Base-by-base conservation (phyloP, 2,888 invertebrate genomes). In the Melanotus villosus region DNA sequence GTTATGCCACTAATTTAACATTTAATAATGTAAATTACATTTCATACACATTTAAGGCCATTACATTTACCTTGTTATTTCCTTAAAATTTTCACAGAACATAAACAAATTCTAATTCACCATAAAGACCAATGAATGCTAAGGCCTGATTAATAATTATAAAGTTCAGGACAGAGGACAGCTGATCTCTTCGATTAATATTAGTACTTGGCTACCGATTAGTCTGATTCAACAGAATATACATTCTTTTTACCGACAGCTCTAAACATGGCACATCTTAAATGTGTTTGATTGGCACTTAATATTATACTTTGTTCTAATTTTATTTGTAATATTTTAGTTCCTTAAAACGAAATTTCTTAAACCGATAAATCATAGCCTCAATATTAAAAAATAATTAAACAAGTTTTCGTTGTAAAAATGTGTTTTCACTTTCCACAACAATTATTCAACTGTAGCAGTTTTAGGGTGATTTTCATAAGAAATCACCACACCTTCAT, bases 401-500 rank as follows among this genome's bases (percentile, higher is more conserved):
- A 34, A 26, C 7, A 43, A 18, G 6, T n/a, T 19, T 19, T 21
- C 26, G 36, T 57, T 36, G 14, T 10, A 21, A 16, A 54, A 38
- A 57, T 14, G 16, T 7, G 6, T 14, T 10, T 34, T 34, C n/a
- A n/a, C 34, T 6, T 2, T n/a, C n/a, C 34, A 2, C n/a, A 34
- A 12, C 10, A 6, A 32, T 18, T 16, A 41, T 16, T 41, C 41
- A 1, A 16, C 1, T 16, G 41, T 41, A 16, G 18, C 16, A 1
- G 41, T 50, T 19, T 71, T 71, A 6, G 75, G 74, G 68, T 82
- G 81, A 73, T 80, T 82, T 64, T 81, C 84, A 75, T 90, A 90
- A 74, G 88, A 86, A 68, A 90, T 86, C 54, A 89, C 87, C 41
- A 88, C 86, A 0, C 90, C 90, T 64, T 88, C 88, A 43, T 89